Evolutionary conservation across 2,797 vertebrate species (phyloP).

Genomic region (Monodelphis domestica): DNA sequence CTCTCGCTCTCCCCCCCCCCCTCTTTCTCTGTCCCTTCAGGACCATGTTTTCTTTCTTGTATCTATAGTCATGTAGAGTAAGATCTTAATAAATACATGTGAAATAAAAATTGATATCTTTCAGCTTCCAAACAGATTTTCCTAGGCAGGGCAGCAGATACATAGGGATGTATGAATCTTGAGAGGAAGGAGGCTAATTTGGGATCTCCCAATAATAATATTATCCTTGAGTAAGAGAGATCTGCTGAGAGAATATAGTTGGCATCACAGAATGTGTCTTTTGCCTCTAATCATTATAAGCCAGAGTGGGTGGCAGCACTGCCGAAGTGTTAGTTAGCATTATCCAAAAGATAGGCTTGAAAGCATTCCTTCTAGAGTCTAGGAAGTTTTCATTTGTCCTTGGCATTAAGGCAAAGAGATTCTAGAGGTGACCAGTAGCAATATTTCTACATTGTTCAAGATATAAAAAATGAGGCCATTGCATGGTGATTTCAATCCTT

Average conservation of each 20-base stretch:
- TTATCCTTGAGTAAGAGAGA: not conserved
- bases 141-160: not conserved
- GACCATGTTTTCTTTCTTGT: not conserved
- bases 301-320: not conserved
- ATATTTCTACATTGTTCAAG: not conserved
- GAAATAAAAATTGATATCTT: not conserved
- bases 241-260: not conserved
- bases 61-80: not conserved
- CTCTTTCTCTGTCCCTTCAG: not conserved
- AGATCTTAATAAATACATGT: not conserved
- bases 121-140: not conserved
- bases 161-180: not conserved
- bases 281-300: not conserved
- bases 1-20: not conserved
- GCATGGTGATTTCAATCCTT: not conserved
- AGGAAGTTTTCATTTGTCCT: not conserved
- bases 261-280: not conserved
- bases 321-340: not conserved
- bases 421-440: not conserved
- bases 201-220: not conserved
- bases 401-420: not conserved
- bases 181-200: not conserved
- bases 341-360: not conserved
- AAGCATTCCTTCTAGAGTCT: not conserved
- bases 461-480: not conserved